Evolutionary conservation across 1,140 invertebrate species (phyloP).

Genomic region (Coenobita brevimanus): DNA sequence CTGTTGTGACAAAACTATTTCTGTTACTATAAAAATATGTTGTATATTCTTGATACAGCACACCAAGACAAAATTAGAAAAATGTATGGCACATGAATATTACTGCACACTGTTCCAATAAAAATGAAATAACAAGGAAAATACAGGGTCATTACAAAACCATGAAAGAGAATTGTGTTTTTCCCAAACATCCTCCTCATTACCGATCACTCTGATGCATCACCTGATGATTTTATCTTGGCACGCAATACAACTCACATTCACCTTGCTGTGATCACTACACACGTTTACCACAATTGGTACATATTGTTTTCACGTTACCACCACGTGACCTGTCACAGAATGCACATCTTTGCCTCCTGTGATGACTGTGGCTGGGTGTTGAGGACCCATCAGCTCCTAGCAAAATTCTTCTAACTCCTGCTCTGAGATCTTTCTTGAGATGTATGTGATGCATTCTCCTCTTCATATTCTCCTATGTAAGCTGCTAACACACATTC

Average conservation of each 20-base stretch:
- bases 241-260: no score
- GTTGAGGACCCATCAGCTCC: slow-evolving; percentile 3
- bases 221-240: not conserved
- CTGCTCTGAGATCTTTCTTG: not conserved
- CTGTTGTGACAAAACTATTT: no score
- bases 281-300: slow-evolving; percentile 25
- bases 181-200: no score
- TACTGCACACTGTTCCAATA: no score
- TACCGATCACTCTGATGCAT: not conserved
- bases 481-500: not conserved
- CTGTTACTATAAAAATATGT: no score
- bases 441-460: slow-evolving; percentile 28
- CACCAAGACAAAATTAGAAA: no score
- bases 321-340: slow-evolving; percentile 26
- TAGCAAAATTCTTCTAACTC: slow-evolving; percentile 20
- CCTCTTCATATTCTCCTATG: slow-evolving; percentile 38
- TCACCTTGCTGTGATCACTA: slow-evolving; percentile 39
- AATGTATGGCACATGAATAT: no score
- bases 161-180: no score
- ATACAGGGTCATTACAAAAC: no score
- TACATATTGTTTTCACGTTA: slow-evolving; percentile 44
- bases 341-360: slow-evolving; percentile 43
- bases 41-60: no score
- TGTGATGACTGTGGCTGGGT: slow-evolving; percentile 22
- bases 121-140: no score